Conservation (phyloP, 1,140 invertebrate species). For the Amyelois transitella region DNA sequence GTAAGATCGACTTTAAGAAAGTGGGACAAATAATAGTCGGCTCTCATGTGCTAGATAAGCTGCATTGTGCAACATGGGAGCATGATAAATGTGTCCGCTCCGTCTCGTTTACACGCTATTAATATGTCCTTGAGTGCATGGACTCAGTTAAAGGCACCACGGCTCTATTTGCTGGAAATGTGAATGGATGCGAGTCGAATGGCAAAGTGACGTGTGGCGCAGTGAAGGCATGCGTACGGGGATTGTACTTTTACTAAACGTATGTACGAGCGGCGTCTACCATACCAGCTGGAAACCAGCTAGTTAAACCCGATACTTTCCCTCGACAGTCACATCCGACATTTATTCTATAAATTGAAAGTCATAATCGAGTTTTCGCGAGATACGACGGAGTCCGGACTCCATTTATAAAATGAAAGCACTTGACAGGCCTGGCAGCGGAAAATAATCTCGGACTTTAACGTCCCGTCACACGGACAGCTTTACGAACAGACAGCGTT, state of each 20-base stretch:
- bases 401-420: conserved; percentile 33
- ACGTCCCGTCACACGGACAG: conserved; percentile 1
- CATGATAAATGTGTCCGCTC: conserved; percentile 50
- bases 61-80: conserved; percentile 61
- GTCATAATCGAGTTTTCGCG: conserved; percentile 18
- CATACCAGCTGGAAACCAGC: conserved; percentile 32
- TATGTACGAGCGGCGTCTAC: conserved; percentile 9
- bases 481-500: too few relatives aligned
- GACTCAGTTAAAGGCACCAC: conserved; percentile 9
- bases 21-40: conserved; percentile 59
- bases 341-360: conserved; percentile 23
- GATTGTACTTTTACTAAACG: conserved; percentile 34
- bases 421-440: conserved; percentile 11
- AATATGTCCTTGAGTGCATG: conserved; percentile 56
- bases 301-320: conserved; percentile 56
- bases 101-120: conserved; percentile 48
- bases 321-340: conserved; percentile 36
- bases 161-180: conserved; percentile 32
- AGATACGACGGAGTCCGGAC: conserved; percentile 22
- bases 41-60: conserved; percentile 59
- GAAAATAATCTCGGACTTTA: conserved; percentile 13
- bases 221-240: conserved; percentile 15
- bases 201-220: neutral
- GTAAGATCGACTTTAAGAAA: conserved; percentile 39
- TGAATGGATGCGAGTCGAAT: conserved; percentile 9